Conservation (phyloP, 2,113 vertebrate genomes). For the Neomonachus schauinslandi region DNA sequence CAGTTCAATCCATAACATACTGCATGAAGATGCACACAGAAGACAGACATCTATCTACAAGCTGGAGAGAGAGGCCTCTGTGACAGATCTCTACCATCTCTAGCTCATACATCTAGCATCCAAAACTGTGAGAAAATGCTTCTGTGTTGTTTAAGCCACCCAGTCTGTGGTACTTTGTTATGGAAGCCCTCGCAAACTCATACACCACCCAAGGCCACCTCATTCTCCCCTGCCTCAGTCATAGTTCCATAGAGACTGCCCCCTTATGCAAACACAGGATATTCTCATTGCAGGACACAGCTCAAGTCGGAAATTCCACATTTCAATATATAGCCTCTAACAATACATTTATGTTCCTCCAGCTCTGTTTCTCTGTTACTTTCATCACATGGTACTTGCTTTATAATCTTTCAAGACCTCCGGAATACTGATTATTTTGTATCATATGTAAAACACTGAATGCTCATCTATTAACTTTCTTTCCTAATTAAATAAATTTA, state of each 20-base stretch:
- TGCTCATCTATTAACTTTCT: neutral
- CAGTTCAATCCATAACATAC: neutral
- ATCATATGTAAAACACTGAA: neutral
- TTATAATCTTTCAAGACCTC: neutral
- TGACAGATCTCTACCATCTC: neutral
- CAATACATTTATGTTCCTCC: neutral
- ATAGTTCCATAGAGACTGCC: neutral
- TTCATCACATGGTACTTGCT: neutral
- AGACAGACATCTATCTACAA: neutral
- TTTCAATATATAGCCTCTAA: neutral
- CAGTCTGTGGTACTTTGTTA: neutral
- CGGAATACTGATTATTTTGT: neutral
- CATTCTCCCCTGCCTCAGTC: fast-evolving
- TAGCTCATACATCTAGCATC: neutral
- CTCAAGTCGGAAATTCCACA: neutral
- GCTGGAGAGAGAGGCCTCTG: neutral
- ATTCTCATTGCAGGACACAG: neutral
- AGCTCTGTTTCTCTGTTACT: neutral
- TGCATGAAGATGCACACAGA: neutral
- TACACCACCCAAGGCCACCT: neutral
- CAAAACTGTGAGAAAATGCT: neutral
- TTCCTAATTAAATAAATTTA: neutral
- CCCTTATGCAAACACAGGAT: neutral
- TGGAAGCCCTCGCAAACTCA: neutral
- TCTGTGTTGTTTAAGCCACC: neutral